Evolutionary conservation across 2,888 invertebrate species (phyloP).

Genomic region (Agriopis marginaria): DNA sequence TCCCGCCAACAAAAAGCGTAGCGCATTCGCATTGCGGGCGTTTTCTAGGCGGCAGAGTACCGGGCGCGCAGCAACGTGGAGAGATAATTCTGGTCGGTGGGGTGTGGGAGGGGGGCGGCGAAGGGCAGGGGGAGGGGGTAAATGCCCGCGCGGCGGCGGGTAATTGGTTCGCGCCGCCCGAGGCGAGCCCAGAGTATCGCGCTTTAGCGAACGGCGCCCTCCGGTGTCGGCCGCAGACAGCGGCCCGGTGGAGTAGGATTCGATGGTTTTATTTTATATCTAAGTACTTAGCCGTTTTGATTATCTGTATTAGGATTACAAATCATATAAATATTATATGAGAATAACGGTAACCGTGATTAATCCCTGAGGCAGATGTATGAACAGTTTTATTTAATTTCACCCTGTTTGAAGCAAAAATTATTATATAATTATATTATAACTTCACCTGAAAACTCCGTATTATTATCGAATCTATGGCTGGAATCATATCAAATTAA

Average conservation of each 20-base stretch:
- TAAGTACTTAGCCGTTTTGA: conserved; percentile 24
- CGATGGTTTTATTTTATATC: conserved; percentile 45
- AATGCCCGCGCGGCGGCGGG: conserved; percentile 83
- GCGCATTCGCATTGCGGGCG: conserved; percentile 79
- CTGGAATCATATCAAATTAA: too few species aligned
- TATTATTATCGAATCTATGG: too few species aligned
- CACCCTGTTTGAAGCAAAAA: too few species aligned
- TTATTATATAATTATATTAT: too few species aligned
- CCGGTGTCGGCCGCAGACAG: conserved; percentile 79
- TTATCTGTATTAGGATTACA: not conserved
- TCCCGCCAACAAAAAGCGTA: conserved; percentile 62
- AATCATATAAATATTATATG: too few species aligned
- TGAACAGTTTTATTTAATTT: too few species aligned
- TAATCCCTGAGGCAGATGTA: too few species aligned
- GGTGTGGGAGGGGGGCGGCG: conserved; percentile 53
- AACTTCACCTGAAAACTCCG: too few species aligned
- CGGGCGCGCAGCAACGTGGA: conserved; percentile 68
- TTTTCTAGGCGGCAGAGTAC: conserved; percentile 80
- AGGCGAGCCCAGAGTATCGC: conserved; percentile 86
- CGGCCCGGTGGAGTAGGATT: conserved; percentile 61
- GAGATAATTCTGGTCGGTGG: conserved; percentile 71
- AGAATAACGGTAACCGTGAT: too few species aligned
- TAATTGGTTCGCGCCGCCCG: conserved; percentile 87
- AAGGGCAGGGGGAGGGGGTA: conserved; percentile 68
- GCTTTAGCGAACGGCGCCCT: conserved; percentile 86